Conservation (phyloP, 2,888 invertebrate species). For the Embidobia sp. region DNA sequence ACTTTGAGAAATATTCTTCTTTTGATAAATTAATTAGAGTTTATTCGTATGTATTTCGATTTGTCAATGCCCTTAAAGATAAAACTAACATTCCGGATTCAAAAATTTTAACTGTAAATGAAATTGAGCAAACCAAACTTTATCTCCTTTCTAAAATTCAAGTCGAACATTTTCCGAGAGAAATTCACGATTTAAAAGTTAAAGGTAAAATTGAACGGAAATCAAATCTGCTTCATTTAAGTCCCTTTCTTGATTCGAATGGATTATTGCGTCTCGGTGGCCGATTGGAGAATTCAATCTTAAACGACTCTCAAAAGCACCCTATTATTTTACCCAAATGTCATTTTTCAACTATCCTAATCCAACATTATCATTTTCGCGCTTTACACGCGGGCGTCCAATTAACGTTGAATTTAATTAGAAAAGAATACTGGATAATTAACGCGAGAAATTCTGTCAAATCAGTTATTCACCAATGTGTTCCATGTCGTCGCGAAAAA, state of each 20-base stretch:
- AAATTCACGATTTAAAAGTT: too few relatives aligned
- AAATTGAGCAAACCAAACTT: too few relatives aligned
- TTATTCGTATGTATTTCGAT: too few relatives aligned
- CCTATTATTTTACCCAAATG: neutral
- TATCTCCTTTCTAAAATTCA: neutral
- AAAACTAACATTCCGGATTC: too few relatives aligned
- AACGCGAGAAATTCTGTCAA: neutral
- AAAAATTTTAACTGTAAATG: too few relatives aligned
- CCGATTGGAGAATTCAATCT: neutral
- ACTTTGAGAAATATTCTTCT: too few relatives aligned
- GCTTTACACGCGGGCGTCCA: neutral
- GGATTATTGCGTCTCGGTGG: neutral
- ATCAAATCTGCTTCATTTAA: neutral
- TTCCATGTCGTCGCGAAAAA: neutral
- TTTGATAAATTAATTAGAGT: too few relatives aligned
- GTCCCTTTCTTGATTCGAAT: neutral
- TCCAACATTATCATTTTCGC: neutral
- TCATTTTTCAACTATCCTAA: neutral
- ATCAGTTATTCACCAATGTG: neutral
- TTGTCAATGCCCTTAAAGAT: too few relatives aligned
- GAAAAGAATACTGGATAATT: neutral
- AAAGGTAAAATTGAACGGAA: neutral
- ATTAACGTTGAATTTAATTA: neutral
- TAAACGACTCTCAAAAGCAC: conserved; percentile 6
- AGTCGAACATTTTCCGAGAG: too few relatives aligned